A percentile compares a stretch with the other conserved stretches of the same genome.
phyloP scores from a whole-genome alignment of 64 coral and sea anemone species.

The Pachyseris speciosa region DNA sequence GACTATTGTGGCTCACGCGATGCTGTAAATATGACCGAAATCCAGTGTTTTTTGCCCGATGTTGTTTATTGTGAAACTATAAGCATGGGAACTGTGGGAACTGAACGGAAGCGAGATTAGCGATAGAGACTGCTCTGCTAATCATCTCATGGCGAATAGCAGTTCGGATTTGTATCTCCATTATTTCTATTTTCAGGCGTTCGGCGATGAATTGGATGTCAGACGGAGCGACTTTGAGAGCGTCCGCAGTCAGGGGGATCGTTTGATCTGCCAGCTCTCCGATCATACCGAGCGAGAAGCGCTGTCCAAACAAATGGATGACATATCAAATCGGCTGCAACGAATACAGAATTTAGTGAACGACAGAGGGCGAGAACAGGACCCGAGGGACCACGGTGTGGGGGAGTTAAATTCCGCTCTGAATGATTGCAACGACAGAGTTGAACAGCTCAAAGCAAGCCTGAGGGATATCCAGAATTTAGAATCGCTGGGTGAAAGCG shows the following conservation, averaged over 20 bases:
- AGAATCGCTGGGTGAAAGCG: neutral
- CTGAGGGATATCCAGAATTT: constrained; percentile 40
- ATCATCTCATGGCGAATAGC: neutral
- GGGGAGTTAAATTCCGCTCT: constrained; percentile 76
- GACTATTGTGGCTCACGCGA: neutral
- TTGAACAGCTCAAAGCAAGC: constrained; percentile 51
- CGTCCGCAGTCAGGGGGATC: constrained; percentile 76
- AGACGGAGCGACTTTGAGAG: constrained; percentile 74
- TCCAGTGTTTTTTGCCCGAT: neutral
- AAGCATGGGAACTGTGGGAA: neutral
- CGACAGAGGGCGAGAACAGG: constrained; percentile 55
- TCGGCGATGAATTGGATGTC: constrained; percentile 84
- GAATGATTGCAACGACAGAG: constrained; percentile 71
- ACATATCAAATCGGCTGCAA: constrained; percentile 67
- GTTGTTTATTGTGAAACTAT: neutral
- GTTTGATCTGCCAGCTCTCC: constrained; percentile 59
- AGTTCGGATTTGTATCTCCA: constrained; percentile 37
- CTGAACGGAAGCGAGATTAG: neutral
- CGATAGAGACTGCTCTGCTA: neutral
- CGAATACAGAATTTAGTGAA: constrained; percentile 75
- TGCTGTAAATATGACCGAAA: neutral
- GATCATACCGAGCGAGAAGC: constrained; percentile 54
- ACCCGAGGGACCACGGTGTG: constrained; percentile 53
- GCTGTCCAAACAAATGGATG: constrained; percentile 63
- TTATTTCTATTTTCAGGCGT: constrained; percentile 82